phyloP scores from a whole-genome alignment of 2,113 vertebrate genomes.

The Scortum barcoo region DNA sequence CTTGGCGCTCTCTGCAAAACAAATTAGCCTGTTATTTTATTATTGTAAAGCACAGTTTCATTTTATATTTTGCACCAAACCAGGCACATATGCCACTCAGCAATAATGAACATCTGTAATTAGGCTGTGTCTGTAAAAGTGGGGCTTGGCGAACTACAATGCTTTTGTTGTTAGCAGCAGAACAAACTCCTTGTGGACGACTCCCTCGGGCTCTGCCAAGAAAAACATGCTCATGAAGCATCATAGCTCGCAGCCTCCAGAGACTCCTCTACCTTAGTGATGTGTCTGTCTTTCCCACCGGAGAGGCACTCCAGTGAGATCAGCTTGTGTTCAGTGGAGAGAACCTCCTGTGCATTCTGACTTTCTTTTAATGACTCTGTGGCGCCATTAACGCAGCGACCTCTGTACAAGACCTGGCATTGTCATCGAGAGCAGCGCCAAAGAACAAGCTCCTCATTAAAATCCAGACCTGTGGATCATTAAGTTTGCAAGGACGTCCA shows the following conservation, averaged over 20 bases:
- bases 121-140: conserved; percentile 49
- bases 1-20: background rate
- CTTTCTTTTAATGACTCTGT: conserved; percentile 70
- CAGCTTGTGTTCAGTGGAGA: conserved; percentile 50
- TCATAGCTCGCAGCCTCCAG: conserved; percentile 51
- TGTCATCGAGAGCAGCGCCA: conserved; percentile 58
- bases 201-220: conserved; percentile 55
- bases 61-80: conserved; percentile 3
- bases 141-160: conserved; percentile 33
- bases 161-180: conserved; percentile 50
- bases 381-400: conserved; percentile 65
- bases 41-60: background rate
- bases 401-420: conserved; percentile 62
- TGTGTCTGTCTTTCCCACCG: conserved; percentile 49
- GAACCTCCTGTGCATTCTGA: conserved; percentile 60
- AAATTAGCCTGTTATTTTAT: background rate
- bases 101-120: conserved; percentile 38
- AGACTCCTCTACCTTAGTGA: conserved; percentile 68
- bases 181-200: conserved; percentile 51
- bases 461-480: conserved; percentile 73
- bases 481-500: conserved; percentile 70
- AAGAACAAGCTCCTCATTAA: conserved; percentile 79
- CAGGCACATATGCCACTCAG: background rate
- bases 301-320: conserved; percentile 57
- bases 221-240: conserved; percentile 75